Conservation (phyloP, 1,140 invertebrate genomes). For the Alviniconcha marisindica region DNA sequence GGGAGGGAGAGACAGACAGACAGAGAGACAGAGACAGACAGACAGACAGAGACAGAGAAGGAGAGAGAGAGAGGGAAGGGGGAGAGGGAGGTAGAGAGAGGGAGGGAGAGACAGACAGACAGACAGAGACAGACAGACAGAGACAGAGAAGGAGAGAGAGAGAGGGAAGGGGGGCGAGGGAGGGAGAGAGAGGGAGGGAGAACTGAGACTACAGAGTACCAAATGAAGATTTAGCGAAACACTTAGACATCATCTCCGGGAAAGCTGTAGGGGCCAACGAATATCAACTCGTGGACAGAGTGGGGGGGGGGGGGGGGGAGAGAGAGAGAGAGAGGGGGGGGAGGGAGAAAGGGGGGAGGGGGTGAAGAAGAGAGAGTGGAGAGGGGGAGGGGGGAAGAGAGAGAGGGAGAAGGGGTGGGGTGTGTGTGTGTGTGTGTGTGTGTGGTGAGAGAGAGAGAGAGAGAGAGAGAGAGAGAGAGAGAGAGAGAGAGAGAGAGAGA, state of each 20-base stretch:
- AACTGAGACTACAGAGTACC: no score
- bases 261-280: no score
- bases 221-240: no score
- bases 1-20: background rate
- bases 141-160: background rate
- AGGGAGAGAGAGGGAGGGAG: background rate
- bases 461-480: background rate
- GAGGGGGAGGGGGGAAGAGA: no score
- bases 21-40: no score
- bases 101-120: background rate
- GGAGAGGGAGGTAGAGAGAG: background rate
- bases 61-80: background rate
- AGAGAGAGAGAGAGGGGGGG: background rate
- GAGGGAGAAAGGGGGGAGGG: no score
- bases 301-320: background rate
- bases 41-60: background rate
- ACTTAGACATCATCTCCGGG: no score
- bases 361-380: background rate
- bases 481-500: background rate
- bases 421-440: background rate
- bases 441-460: slow-evolving; percentile 4
- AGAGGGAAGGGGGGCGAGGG: background rate
- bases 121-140: background rate
- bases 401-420: background rate
- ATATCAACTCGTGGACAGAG: no score